Evolutionary conservation across 2,113 vertebrate genomes (phyloP).

Genomic region (Oxygymnocypris stewartii): DNA sequence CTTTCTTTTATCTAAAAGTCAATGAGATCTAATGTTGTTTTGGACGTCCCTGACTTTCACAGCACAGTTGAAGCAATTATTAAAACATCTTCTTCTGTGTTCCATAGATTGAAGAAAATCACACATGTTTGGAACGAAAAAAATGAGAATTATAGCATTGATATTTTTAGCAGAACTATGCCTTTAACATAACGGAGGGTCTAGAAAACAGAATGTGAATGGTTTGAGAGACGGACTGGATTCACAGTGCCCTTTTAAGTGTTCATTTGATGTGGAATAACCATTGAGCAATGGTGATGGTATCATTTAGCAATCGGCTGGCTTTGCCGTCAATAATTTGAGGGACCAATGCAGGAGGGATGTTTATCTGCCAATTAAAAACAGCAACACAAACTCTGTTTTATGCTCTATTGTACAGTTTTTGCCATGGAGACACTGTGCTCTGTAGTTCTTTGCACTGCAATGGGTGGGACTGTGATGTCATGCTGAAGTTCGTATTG

Average conservation of each 20-base stretch:
- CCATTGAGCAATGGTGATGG: slow-evolving; percentile 44
- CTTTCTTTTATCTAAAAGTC: background rate
- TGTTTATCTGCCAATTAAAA: slow-evolving; percentile 48
- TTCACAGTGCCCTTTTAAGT: background rate
- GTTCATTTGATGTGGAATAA: slow-evolving; percentile 9
- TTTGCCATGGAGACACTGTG: slow-evolving; percentile 28
- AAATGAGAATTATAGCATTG: background rate
- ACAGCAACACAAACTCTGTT: slow-evolving; percentile 9
- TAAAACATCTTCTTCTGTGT: background rate
- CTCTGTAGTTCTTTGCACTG: slow-evolving; percentile 41
- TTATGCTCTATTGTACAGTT: slow-evolving; percentile 5
- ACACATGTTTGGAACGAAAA: background rate
- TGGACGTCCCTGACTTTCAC: background rate
- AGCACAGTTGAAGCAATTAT: background rate
- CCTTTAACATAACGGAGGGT: background rate
- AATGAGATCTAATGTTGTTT: background rate
- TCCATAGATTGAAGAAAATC: background rate
- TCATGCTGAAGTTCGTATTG: slow-evolving; percentile 30
- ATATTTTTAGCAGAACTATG: background rate
- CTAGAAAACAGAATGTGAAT: background rate
- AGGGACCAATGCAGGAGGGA: slow-evolving; percentile 44
- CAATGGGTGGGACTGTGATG: slow-evolving; percentile 28
- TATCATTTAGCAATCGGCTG: slow-evolving; percentile 33
- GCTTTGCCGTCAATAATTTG: slow-evolving; percentile 22
- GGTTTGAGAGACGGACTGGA: background rate